A percentile compares a stretch with the other conserved stretches of the same genome.
These are phyloP conservation scores for Sterrhoptilus dennistouni DNA, from an alignment of 2,113 vertebrate genomes.

Conservation along the genomic window DNA sequence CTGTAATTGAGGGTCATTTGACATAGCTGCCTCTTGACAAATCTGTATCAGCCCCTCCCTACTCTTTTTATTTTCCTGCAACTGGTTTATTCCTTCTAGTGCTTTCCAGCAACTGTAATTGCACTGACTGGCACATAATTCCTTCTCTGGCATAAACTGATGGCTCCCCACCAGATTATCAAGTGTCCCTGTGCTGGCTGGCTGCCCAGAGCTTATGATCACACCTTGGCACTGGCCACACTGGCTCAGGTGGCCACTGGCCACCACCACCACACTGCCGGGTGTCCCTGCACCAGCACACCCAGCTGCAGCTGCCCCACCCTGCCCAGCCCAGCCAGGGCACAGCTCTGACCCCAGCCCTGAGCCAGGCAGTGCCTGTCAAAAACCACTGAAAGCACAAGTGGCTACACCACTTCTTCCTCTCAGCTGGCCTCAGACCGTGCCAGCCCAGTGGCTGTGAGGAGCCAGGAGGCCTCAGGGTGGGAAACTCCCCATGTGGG, in stretches of 20 bases:
- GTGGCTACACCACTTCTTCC: neutral
- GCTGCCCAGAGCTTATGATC: neutral
- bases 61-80: neutral
- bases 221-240: neutral
- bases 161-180: neutral
- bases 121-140: neutral
- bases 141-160: fast-evolving
- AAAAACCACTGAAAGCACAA: neutral
- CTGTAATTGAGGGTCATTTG: neutral
- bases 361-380: fast-evolving
- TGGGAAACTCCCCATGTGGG: neutral
- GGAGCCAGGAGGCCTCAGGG: neutral
- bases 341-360: neutral
- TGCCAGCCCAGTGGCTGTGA: neutral
- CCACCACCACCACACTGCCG: neutral
- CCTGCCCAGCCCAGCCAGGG: neutral
- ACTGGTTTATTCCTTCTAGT: neutral
- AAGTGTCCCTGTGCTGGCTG: neutral
- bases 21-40: neutral
- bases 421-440: neutral
- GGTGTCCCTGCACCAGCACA: neutral
- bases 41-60: neutral
- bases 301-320: neutral
- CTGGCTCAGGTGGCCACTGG: fast-evolving
- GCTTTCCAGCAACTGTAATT: neutral